Evolutionary conservation across 2,113 vertebrate species (phyloP).

Genomic region (Anarhynchus alexandrinus): DNA sequence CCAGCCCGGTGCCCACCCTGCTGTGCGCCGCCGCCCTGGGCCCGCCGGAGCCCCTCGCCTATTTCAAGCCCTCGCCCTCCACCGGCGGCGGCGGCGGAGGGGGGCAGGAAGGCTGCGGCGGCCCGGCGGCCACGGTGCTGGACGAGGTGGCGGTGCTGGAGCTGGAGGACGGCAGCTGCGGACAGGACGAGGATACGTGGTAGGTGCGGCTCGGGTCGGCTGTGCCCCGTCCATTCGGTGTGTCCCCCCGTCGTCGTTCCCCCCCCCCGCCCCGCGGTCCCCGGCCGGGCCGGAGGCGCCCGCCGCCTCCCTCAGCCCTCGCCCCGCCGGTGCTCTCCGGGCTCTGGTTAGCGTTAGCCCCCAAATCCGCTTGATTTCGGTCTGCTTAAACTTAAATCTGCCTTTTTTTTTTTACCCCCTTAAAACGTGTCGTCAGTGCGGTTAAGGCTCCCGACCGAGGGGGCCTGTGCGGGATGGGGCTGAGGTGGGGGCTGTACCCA

Average conservation of each 20-base stretch:
- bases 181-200: slow-evolving; percentile 87
- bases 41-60: slow-evolving; percentile 78
- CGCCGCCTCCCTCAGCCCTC: neutral
- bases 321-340: neutral
- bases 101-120: slow-evolving; percentile 1
- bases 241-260: no score
- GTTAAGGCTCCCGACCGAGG: no score
- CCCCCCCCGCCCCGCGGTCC: neutral
- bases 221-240: neutral
- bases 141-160: slow-evolving; percentile 91
- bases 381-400: neutral
- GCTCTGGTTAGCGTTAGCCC: neutral
- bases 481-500: neutral
- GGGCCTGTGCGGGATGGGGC: neutral
- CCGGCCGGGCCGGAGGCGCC: neutral
- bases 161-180: slow-evolving; percentile 73
- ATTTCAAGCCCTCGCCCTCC: slow-evolving; percentile 75
- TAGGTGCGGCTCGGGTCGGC: slow-evolving; percentile 29
- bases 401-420: no score
- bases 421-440: neutral
- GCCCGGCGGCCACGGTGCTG: slow-evolving; percentile 70
- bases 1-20: slow-evolving; percentile 73
- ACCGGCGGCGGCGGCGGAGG: neutral
- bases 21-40: slow-evolving; percentile 63
- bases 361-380: neutral